Base-by-base conservation (phyloP, 1,140 invertebrate species). In the Sarcophaga peregrina region DNA sequence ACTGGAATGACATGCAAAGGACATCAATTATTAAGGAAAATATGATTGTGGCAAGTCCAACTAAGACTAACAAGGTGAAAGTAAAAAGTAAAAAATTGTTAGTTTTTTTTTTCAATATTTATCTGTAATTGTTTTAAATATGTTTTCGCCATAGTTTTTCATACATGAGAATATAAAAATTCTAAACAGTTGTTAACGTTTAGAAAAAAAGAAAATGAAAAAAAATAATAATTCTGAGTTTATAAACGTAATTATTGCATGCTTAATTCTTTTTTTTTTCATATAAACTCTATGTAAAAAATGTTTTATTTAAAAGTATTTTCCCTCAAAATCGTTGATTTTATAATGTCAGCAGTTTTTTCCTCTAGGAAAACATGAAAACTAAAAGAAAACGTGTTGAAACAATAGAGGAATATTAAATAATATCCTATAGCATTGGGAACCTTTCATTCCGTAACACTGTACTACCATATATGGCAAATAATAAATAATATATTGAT, bases 11-110 rank as follows among this genome's bases (percentile, higher is more conserved):
- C 80, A 81, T 81, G 80, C 52, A 62, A 81, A 81, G 80, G 52
- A 81, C 80, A 81, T 81, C 80, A 81, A 81, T 81, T 81, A 81
- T 81, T 81, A 58, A 81, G 80, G 37, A 81, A 17, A 17, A 62
- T 10, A 81, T 62, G n/a, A 20, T 9, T 37, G 50, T 80, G 5
- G 5, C 11, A 45, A 75, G 9, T 17, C 25, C 20, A 50, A 52
- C 73, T 75, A 74, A 46, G 20, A 37, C 47, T 80, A 81, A 62
- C 37, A 62, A 81, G 80, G 80, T 62, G 80, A 25, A 37, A 81
- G 25, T 46, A 20, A 46, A 11, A 81, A 78, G 50, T 25, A 17
- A 7, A 68, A 68, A 13, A 58, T 3, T 37, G 25, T n/a, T n/a
- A 68, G 7, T 68, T 68, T 68, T 68, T 68, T 20, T 68, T 20